Percentiles rank a stretch among this genome's conserved stretches.
Conservation (phyloP, 2,888 invertebrate species). For the Leptopterna dolabrata region DNA sequence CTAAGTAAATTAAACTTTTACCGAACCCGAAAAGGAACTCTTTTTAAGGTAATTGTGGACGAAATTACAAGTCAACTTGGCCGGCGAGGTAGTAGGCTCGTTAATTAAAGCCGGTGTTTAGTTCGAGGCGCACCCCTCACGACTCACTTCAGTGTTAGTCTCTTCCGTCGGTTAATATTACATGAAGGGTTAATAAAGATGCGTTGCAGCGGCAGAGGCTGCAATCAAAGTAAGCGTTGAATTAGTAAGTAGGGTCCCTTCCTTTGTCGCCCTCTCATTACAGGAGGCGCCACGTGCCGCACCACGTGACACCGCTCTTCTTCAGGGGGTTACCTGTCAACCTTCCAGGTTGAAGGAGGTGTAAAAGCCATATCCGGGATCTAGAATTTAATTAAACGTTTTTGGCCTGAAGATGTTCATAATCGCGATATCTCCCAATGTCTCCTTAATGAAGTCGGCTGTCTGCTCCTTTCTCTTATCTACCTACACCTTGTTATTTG, state of each 20-base stretch:
- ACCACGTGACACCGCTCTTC: neutral
- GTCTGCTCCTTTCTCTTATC: neutral
- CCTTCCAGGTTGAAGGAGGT: neutral
- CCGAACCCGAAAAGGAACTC: constrained; percentile 12
- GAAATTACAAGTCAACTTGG: constrained; percentile 47
- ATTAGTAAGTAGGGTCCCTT: constrained; percentile 27
- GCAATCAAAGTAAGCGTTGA: constrained; percentile 46
- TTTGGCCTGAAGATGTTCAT: neutral
- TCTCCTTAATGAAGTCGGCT: neutral
- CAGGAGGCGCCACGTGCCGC: constrained; percentile 22
- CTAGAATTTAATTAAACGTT: neutral
- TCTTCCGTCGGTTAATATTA: constrained; percentile 34
- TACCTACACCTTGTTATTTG: neutral
- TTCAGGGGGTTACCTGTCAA: neutral
- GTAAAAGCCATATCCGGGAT: neutral
- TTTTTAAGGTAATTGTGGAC: constrained; percentile 44
- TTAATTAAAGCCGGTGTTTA: constrained; percentile 49
- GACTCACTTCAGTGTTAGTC: neutral
- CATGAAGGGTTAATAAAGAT: constrained; percentile 48
- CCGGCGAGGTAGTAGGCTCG: neutral
- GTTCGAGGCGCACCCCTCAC: constrained; percentile 4
- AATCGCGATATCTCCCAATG: neutral
- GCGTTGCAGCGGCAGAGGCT: constrained; percentile 23
- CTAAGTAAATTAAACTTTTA: constrained; percentile 39
- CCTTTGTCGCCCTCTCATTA: constrained; percentile 50